Base-by-base conservation (phyloP, 2,888 invertebrate genomes). In the Coremacera marginata region DNA sequence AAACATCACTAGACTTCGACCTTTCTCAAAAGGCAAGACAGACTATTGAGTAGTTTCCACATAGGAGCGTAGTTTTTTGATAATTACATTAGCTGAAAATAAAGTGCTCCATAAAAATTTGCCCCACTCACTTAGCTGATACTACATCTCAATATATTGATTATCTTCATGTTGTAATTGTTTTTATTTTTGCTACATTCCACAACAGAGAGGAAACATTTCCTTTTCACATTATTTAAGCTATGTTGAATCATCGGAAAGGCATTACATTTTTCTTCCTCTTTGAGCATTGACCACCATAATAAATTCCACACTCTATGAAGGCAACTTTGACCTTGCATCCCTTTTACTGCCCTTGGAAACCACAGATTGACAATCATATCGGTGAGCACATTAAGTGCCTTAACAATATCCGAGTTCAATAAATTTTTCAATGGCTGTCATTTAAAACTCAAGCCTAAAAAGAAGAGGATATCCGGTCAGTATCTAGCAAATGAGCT, bases 401-500 rank as follows among this genome's bases (percentile, higher is more conserved):
- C 8, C 8, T 37, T 37, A 7, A 44, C 37, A 14, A 71, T 71
- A 57, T 71, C 60, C 57, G 60, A 49, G 71, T 34, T 57, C 37
- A 57, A 71, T 71, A 71, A 71, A 71, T 71, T 44, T 57, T 16
- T 37, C 16, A 8, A 11, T 19, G 60, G 5, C 57, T 60, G 16
- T 7, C 14, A 16, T 27, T 27, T 11, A 19, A 25, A 27, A 14
- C 11, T 22, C 22, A 60, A 31, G 3, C 3, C 5, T 5, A 31
- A 31, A 57, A 37, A 60, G 44, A 37, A 60, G 25, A 71, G 71
- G 71, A 71, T 71, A 71, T 71, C 71, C 71, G 71, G 57, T 60
- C 34, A 19, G 19, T 71, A n/a, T 57, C 8, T 34, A 22, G 55
- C n/a, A 52, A 57, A 57, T 57, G 57, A 55, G 31, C n/a, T 71